Evolutionary conservation across 2,797 vertebrate genomes (phyloP).

Genomic region (Craterocephalus amniculus): DNA sequence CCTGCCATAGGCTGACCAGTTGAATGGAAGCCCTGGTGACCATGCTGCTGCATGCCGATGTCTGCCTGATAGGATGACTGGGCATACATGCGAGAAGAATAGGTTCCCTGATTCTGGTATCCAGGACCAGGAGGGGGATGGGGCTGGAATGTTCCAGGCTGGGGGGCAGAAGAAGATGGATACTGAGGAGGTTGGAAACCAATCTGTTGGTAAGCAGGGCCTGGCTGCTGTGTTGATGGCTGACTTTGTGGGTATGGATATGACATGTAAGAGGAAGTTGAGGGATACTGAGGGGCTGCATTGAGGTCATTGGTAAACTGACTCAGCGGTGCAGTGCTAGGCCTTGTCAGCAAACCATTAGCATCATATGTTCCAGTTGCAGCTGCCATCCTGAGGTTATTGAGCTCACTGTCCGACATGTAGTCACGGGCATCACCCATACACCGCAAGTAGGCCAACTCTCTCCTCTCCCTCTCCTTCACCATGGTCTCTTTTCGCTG

Average conservation of each 20-base stretch:
- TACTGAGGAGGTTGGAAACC: conserved; percentile 89
- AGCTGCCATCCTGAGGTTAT: conserved; percentile 89
- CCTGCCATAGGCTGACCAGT: conserved; percentile 85
- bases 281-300: conserved; percentile 82
- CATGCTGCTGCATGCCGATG: conserved; percentile 83
- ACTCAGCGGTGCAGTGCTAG: conserved; percentile 84
- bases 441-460: conserved; percentile 90
- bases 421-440: conserved; percentile 94
- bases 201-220: conserved; percentile 86
- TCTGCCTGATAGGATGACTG: conserved; percentile 88
- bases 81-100: conserved; percentile 84
- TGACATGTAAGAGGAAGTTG: conserved; percentile 85
- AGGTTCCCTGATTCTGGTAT: conserved; percentile 87
- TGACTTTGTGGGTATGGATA: conserved; percentile 89
- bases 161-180: conserved; percentile 85
- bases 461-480: conserved; percentile 91
- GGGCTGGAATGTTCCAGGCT: conserved; percentile 89
- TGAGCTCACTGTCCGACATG: conserved; percentile 97
- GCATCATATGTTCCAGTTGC: conserved; percentile 83
- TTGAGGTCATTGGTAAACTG: conserved; percentile 87
- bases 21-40: conserved; percentile 87
- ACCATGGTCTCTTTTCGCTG: conserved; percentile 96
- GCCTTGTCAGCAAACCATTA: conserved; percentile 82
- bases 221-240: conserved; percentile 81
- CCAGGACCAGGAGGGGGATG: conserved; percentile 86